Conservation (phyloP, 2,888 invertebrate species). For the Nephrotoma guestfalica region DNA sequence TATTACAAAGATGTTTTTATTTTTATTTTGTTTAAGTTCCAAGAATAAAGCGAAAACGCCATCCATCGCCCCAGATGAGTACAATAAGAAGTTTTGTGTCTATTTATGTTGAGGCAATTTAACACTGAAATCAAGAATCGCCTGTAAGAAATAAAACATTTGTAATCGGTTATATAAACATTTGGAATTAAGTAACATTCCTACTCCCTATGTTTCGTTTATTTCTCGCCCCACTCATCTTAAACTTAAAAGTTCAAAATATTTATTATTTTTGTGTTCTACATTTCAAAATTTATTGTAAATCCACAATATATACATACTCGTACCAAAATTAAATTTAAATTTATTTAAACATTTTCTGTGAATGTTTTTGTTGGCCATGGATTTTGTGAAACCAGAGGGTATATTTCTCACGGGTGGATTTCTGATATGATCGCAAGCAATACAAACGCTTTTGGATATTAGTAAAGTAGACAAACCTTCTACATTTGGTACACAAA, state of each 20-base stretch:
- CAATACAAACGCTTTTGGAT: background rate
- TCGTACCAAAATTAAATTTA: background rate
- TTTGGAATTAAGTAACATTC: background rate
- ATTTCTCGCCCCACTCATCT: background rate
- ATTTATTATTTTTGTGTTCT: background rate
- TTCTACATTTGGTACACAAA: background rate
- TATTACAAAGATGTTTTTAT: background rate
- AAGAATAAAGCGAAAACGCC: background rate
- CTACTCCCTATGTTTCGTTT: background rate
- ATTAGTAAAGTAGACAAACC: background rate
- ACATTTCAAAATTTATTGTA: background rate
- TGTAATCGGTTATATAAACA: background rate
- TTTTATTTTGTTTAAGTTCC: background rate
- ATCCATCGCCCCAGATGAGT: background rate
- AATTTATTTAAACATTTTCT: background rate
- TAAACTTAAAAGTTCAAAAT: background rate
- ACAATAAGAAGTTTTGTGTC: background rate
- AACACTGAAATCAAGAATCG: background rate
- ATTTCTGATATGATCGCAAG: background rate
- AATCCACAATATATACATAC: background rate
- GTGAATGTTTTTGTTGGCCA: background rate
- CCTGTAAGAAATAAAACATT: background rate
- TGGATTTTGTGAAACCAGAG: background rate
- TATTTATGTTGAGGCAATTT: background rate
- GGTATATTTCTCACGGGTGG: background rate